Evolutionary conservation across 2,113 vertebrate genomes (phyloP).

Genomic region (Globicephala melas): DNA sequence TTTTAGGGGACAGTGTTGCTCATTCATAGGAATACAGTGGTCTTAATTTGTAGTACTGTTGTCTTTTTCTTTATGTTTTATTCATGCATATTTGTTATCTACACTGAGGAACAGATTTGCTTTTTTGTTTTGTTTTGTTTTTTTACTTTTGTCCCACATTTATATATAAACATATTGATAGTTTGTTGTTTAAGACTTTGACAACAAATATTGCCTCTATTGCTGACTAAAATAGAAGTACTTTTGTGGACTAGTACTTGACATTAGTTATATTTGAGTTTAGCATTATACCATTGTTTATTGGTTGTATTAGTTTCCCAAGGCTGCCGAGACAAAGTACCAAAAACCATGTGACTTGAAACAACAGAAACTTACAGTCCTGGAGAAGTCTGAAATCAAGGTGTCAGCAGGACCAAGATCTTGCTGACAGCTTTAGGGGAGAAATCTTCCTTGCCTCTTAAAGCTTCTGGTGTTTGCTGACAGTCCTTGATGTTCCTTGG

Average conservation of each 20-base stretch:
- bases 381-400: background rate
- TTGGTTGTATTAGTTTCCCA: background rate
- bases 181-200: background rate
- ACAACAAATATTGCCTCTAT: background rate
- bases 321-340: background rate
- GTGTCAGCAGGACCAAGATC: background rate
- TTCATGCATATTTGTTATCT: background rate
- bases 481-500: background rate
- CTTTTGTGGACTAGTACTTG: background rate
- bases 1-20: constrained; percentile 7
- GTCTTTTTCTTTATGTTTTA: background rate
- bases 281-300: background rate
- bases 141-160: background rate
- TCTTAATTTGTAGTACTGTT: background rate
- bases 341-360: background rate
- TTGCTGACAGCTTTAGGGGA: background rate
- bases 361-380: background rate
- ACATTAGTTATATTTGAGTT: background rate
- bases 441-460: background rate
- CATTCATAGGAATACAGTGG: background rate
- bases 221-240: background rate
- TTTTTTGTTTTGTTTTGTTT: background rate
- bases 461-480: background rate
- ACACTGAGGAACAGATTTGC: background rate
- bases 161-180: background rate